Conservation (phyloP, 2,797 vertebrate species). For the Pangasius macronema region DNA sequence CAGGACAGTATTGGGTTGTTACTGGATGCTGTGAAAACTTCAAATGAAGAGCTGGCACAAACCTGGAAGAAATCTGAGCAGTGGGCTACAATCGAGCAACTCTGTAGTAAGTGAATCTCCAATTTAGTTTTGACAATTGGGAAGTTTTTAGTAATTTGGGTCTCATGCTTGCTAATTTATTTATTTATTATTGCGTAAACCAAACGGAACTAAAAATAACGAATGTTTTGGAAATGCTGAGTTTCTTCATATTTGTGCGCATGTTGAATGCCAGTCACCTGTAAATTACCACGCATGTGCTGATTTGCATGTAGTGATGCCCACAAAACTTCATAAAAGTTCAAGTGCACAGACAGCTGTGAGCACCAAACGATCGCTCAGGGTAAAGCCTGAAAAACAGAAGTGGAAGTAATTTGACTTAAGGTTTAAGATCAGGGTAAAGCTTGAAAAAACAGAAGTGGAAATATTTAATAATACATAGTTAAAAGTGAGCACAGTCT, state of each 20-base stretch:
- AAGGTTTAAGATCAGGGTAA: no score
- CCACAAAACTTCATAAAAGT: no score
- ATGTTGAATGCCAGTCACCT: not conserved
- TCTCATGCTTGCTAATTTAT: not conserved
- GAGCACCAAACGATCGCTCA: not conserved
- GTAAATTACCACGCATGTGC: not conserved
- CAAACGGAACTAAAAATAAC: not conserved
- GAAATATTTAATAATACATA: no score
- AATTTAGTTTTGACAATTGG: not conserved
- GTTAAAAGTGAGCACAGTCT: no score
- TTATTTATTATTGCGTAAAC: not conserved
- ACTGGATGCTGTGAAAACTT: slow-evolving; percentile 91
- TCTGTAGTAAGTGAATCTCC: slow-evolving; percentile 86
- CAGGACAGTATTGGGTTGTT: slow-evolving; percentile 97
- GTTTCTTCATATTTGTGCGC: not conserved
- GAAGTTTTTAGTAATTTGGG: not conserved
- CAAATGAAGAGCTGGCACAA: slow-evolving; percentile 94
- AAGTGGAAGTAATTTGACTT: no score
- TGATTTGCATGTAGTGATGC: no score
- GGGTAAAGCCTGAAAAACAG: no score
- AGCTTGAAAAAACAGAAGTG: no score
- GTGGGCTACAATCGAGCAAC: slow-evolving; percentile 98
- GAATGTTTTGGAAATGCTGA: not conserved
- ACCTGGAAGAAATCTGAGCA: slow-evolving; percentile 98
- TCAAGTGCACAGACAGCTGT: no score